These are phyloP conservation scores for Acrobasis repandana DNA, from an alignment of 2,888 invertebrate genomes.

Conservation along the genomic window DNA sequence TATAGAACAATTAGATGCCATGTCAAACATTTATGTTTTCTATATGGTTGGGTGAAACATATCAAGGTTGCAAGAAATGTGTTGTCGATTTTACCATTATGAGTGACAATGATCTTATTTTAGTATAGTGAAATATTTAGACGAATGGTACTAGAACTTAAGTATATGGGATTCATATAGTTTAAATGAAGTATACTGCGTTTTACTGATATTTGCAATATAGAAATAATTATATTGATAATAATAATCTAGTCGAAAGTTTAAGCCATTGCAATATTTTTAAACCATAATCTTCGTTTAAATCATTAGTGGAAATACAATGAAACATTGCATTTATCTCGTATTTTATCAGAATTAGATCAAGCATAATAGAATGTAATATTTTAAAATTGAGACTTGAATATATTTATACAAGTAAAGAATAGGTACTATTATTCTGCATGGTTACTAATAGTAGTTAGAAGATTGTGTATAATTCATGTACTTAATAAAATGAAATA, in stretches of 20 bases:
- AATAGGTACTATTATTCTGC: slow-evolving; percentile 45
- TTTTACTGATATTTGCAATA: slow-evolving; percentile 51
- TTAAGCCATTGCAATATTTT: slow-evolving; percentile 80
- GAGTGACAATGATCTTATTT: slow-evolving; percentile 19
- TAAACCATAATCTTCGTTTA: slow-evolving; percentile 48
- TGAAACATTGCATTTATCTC: slow-evolving; percentile 54
- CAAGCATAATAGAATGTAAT: slow-evolving; percentile 30
- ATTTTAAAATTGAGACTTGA: slow-evolving; percentile 37
- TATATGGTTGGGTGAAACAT: not conserved
- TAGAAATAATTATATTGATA: slow-evolving; percentile 72
- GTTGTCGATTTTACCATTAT: slow-evolving; percentile 20
- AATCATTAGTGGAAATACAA: slow-evolving; percentile 46
- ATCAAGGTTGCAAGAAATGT: slow-evolving; percentile 1
- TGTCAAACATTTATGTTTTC: not conserved
- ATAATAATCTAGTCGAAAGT: slow-evolving; percentile 80
- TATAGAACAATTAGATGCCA: not conserved
- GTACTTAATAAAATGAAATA: slow-evolving; percentile 59
- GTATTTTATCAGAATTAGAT: slow-evolving; percentile 39
- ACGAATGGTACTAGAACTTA: slow-evolving; percentile 27
- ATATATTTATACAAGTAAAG: slow-evolving; percentile 44
- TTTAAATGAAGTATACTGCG: slow-evolving; percentile 15
- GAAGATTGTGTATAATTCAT: slow-evolving; percentile 55
- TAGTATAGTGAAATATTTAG: slow-evolving; percentile 22
- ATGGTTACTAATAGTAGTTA: slow-evolving; percentile 64
- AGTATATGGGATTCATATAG: slow-evolving; percentile 11